Evolutionary conservation across 2,113 vertebrate species (phyloP), one percentile per base, ranked within the genome.

Genomic region (Trochalopteron elliotii): DNA sequence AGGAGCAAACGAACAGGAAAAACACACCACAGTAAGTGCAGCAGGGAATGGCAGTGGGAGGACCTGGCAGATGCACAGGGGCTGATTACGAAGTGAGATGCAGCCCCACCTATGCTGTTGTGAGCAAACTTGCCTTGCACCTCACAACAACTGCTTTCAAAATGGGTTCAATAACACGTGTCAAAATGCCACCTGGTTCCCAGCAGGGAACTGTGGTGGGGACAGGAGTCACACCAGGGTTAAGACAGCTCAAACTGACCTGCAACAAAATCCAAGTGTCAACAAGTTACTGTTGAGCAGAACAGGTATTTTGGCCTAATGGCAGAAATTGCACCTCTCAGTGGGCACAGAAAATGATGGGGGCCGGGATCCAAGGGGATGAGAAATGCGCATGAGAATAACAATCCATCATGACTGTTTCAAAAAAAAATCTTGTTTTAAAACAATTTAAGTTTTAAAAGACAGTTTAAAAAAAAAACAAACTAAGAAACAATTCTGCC

Each of bases 21-120:
- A 63, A 59, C 47, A 63, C 1, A 1, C 1, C 1, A 17, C 68
- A 50, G 63, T 5, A 33, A 91, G 40, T 0, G 12, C 7, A 20
- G 42, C 9, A 59, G 28, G 35, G 91, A 90, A 90, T 22, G 55
- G 42, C 64, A 67, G 68, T 55, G 71, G 85, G 88, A 97, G 83
- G 90, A 69, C 63, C 74, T 90, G 91, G 83, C 87, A 87, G 88
- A 63, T 5, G 1, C 47, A 42, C 45, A 45, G 65, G 33, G 63
- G 39, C 25, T 83, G 67, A 65, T 77, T 80, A 83, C 81, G 83
- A 72, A 74, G 30, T 71, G 39, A 97, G 49, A 70, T 69, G 59
- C 71, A 92, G 88, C 88, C 76, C 63, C 79, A 86, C 94, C 95
- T 90, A 31, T 49, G 87, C 60, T 35, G 55, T 8, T 80, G 79